Evolutionary conservation across 2,797 vertebrate genomes (phyloP).

Genomic region (Gymnodraco acuticeps): DNA sequence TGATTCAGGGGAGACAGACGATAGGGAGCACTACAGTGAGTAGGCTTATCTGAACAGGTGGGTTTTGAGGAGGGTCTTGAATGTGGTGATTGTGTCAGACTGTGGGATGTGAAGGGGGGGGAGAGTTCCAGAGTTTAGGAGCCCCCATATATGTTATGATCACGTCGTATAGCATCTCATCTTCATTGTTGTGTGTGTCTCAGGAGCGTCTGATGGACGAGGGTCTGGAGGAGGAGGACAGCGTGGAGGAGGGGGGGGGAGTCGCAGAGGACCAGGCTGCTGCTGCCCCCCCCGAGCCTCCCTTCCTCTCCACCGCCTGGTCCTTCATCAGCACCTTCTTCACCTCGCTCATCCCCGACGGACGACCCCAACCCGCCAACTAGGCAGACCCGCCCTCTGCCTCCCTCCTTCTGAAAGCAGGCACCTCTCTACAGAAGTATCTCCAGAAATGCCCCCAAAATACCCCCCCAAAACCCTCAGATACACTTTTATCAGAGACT

Average conservation of each 20-base stretch:
- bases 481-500: background rate
- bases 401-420: constrained; percentile 32
- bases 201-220: constrained; percentile 97
- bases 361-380: constrained; percentile 91
- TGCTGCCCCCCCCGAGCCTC: constrained; percentile 79
- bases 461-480: background rate
- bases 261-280: constrained; percentile 79
- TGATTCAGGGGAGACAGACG: no score
- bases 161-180: no score
- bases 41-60: no score
- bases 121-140: no score
- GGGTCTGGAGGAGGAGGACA: constrained; percentile 84
- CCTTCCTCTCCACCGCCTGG: constrained; percentile 91
- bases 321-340: constrained; percentile 97
- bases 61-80: no score
- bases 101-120: no score
- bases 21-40: no score
- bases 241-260: constrained; percentile 84
- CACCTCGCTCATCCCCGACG: constrained; percentile 96
- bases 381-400: constrained; percentile 67
- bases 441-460: constrained; percentile 9
- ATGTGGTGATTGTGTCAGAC: no score
- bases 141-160: no score
- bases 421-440: constrained; percentile 27
- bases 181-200: background rate